Evolutionary conservation across 1,140 invertebrate genomes (phyloP).

Genomic region (Pinna nobilis): DNA sequence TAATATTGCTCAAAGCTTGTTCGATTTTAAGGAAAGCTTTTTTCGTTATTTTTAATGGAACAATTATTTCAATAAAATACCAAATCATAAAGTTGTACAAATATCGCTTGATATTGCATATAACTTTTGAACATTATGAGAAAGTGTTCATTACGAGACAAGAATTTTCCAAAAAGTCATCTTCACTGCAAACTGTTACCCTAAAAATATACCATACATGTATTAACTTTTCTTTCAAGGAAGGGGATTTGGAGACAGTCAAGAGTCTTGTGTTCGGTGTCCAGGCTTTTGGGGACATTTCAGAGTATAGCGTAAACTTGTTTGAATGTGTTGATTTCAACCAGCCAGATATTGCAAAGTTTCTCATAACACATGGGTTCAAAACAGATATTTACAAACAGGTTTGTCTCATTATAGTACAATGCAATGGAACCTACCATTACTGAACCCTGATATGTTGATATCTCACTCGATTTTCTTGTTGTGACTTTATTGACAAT

Average conservation of each 20-base stretch:
- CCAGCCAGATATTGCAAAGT: slow-evolving; percentile 61
- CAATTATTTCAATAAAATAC: too few species aligned
- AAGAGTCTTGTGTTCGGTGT: slow-evolving; percentile 54
- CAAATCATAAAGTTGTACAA: too few species aligned
- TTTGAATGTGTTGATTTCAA: slow-evolving; percentile 67
- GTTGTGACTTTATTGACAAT: background rate
- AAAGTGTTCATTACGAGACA: too few species aligned
- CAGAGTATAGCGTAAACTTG: slow-evolving; percentile 52
- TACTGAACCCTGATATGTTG: background rate
- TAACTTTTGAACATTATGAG: too few species aligned
- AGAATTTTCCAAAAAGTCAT: too few species aligned
- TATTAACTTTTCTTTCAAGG: slow-evolving; percentile 44
- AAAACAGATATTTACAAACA: slow-evolving; percentile 43
- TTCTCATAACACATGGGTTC: slow-evolving; percentile 61
- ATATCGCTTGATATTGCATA: too few species aligned
- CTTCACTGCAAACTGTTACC: too few species aligned
- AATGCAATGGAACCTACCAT: background rate
- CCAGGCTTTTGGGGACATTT: slow-evolving; percentile 51
- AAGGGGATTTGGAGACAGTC: slow-evolving; percentile 56
- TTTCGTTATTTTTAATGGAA: too few species aligned
- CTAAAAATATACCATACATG: too few species aligned
- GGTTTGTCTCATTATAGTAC: slow-evolving; percentile 2
- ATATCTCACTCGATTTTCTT: background rate
- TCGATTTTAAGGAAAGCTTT: too few species aligned
- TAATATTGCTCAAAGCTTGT: too few species aligned